These are phyloP conservation scores for Laothoe populi DNA, from an alignment of 2,888 invertebrate species.

Conservation along the genomic window DNA sequence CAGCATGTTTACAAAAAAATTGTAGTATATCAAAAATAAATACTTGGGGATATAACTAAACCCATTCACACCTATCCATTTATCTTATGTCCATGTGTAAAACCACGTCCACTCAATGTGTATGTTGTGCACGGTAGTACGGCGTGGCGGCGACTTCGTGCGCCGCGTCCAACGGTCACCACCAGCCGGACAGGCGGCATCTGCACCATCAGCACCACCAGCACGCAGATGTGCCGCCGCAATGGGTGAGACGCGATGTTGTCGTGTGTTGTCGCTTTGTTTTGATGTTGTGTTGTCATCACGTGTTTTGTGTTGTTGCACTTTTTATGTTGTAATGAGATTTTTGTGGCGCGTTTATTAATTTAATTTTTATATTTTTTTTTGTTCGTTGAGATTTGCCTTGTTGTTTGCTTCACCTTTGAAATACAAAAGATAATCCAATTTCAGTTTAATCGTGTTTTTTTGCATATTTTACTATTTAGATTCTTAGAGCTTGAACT, in stretches of 20 bases:
- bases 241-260: slow-evolving; percentile 59
- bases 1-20: no score
- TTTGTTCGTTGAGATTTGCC: neutral
- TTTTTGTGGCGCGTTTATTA: slow-evolving; percentile 24
- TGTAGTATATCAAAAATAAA: no score
- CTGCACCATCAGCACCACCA: slow-evolving; percentile 73
- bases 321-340: neutral
- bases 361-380: neutral
- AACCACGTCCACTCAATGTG: slow-evolving; percentile 10
- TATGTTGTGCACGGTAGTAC: slow-evolving; percentile 60
- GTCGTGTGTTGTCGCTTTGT: slow-evolving; percentile 32
- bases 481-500: neutral
- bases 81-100: neutral
- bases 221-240: slow-evolving; percentile 80
- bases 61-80: neutral
- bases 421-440: no score
- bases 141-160: slow-evolving; percentile 83
- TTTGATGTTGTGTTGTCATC: slow-evolving; percentile 23
- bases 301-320: slow-evolving; percentile 27
- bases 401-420: no score
- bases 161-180: slow-evolving; percentile 78
- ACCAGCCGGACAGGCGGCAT: slow-evolving; percentile 73
- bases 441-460: neutral
- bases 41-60: no score
- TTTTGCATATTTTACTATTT: neutral